Conservation (phyloP, 2,888 invertebrate genomes). For the Orchesellides sinensis region DNA sequence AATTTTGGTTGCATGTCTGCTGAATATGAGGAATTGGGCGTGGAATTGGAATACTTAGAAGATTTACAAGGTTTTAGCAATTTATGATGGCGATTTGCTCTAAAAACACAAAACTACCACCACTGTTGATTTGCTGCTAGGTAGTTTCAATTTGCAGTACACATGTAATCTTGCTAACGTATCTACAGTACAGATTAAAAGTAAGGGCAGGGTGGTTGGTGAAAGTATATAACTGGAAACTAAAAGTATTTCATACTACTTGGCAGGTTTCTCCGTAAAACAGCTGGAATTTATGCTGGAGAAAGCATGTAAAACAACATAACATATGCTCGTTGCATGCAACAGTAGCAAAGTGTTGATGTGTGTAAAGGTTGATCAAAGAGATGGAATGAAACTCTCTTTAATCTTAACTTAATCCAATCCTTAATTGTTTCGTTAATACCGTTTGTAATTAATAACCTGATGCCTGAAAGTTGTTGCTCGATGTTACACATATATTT, state of each 20-base stretch:
- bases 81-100: slow-evolving; percentile 61
- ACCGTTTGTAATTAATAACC: slow-evolving; percentile 58
- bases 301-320: neutral
- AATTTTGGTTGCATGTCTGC: slow-evolving; percentile 49
- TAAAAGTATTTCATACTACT: neutral
- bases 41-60: slow-evolving; percentile 58
- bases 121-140: slow-evolving; percentile 46
- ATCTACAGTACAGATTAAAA: neutral
- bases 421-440: slow-evolving; percentile 66
- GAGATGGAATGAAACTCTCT: slow-evolving; percentile 42
- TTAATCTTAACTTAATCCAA: slow-evolving; percentile 64
- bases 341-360: slow-evolving; percentile 62
- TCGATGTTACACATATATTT: too few species aligned
- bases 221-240: neutral
- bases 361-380: slow-evolving; percentile 47
- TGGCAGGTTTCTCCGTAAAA: neutral
- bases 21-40: slow-evolving; percentile 58
- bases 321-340: slow-evolving; percentile 19
- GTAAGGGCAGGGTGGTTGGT: neutral
- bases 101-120: slow-evolving; percentile 37
- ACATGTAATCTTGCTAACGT: too few species aligned
- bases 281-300: slow-evolving; percentile 13
- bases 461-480: slow-evolving; percentile 56
- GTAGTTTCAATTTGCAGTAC: neutral
- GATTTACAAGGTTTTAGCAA: slow-evolving; percentile 60